Conservation (phyloP, 2,888 invertebrate genomes). For the Dastarcus helophoroides region DNA sequence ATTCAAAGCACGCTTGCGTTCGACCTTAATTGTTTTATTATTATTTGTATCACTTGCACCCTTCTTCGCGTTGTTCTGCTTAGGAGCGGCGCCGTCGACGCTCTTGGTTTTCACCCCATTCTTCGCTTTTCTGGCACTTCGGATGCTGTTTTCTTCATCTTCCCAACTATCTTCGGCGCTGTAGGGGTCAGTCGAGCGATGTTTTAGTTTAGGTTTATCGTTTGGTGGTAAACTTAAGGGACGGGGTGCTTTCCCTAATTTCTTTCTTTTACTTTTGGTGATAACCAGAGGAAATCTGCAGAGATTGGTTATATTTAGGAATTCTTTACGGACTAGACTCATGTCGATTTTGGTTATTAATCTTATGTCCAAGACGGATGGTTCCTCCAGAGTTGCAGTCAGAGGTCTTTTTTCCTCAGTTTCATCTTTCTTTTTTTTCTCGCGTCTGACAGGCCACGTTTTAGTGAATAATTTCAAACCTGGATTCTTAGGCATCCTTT, state of each 20-base stretch:
- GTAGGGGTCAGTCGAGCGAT: conserved; percentile 15
- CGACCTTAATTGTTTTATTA: conserved; percentile 18
- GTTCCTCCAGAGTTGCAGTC: conserved; percentile 46
- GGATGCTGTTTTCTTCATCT: conserved; percentile 24
- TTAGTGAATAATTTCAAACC: conserved; percentile 31
- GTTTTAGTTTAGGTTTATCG: conserved; percentile 13
- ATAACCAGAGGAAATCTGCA: conserved; percentile 29
- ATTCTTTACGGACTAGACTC: conserved; percentile 44
- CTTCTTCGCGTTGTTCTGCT: background rate
- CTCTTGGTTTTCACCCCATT: conserved; percentile 7
- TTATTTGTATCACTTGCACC: conserved; percentile 19
- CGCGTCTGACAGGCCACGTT: conserved; percentile 27
- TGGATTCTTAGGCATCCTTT: conserved; percentile 25
- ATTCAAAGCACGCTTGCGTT: conserved; percentile 11
- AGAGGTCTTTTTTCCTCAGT: conserved; percentile 35
- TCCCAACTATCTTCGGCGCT: conserved; percentile 26
- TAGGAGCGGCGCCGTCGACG: background rate
- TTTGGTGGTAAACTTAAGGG: conserved; percentile 22
- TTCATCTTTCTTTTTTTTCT: conserved; percentile 16
- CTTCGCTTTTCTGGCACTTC: conserved; percentile 16
- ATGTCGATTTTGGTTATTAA: conserved; percentile 45
- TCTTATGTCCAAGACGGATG: conserved; percentile 41
- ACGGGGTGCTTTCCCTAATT: conserved; percentile 17
- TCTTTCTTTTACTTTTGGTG: conserved; percentile 17
- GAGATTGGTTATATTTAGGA: conserved; percentile 36